Evolutionary conservation across 2,113 vertebrate species (phyloP), one percentile per base, ranked within the genome.

Genomic region (Emberiza fucata): DNA sequence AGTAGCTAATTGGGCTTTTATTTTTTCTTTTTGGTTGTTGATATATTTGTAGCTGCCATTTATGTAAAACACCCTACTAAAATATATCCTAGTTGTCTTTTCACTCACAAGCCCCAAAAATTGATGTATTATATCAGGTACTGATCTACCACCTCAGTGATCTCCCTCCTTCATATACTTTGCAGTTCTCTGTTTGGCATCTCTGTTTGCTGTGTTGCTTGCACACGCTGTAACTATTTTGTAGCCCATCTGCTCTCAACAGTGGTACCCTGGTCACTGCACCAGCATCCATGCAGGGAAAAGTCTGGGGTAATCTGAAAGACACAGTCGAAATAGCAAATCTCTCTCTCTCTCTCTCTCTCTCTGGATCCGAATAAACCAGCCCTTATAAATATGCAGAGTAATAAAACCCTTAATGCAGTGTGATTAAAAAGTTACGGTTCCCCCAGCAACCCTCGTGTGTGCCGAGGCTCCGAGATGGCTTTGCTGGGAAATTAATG

Each of bases 371-470:
- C 31, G 60, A 83, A 70, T 53, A 88, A 83, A 48, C 72, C 48
- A 56, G 27, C 29, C 79, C 57, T 88, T 81, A 88, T 92, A 92
- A 93, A 97, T 92, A 96, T 93, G 86, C 82, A 94, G 79, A 83
- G 64, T 45, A 96, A 94, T 97, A 92, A 94, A 94, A 33, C 14
- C 72, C n/a, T 86, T 90, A 94, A 95, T 81, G 93, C 88, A 42
- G 77, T 4, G 4, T 81, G 94, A 97, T 96, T 95, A 94, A 94
- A 95, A 95, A 95, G 94, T 96, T 92, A 90, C 19, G 80, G 95
- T 93, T 97, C 90, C 95, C 95, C 51, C 94, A 95, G 96, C 95
- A 97, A 96, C 94, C 76, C 21, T 70, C 1, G 1, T 3, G 2
- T 1, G 6, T 12, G 40, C 54, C 0, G 1, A 70, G 68, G 84